Evolutionary conservation across 1,140 invertebrate species (phyloP).

Genomic region (Palaemon carinicauda): DNA sequence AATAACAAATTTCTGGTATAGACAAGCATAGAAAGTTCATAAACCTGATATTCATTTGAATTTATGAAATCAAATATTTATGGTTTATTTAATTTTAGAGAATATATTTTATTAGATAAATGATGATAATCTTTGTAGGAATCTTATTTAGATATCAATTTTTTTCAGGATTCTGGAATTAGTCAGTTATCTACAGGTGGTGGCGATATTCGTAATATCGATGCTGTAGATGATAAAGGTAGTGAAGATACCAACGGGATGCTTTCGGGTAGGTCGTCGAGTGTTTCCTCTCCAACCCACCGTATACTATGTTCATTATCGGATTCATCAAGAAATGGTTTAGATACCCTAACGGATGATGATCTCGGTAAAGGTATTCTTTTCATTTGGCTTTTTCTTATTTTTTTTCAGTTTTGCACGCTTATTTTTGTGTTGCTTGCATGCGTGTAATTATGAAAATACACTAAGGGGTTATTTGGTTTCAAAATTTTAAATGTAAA

Average conservation of each 20-base stretch:
- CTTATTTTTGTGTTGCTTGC: slow-evolving; percentile 15
- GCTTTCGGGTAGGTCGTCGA: slow-evolving; percentile 57
- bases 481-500: neutral
- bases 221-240: slow-evolving; percentile 69
- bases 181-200: slow-evolving; percentile 77
- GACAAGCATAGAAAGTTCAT: too few relatives aligned
- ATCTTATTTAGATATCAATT: neutral
- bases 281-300: slow-evolving; percentile 58
- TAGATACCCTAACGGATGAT: slow-evolving; percentile 59
- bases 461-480: too few relatives aligned
- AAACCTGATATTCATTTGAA: too few relatives aligned
- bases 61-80: too few relatives aligned
- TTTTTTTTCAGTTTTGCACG: slow-evolving; percentile 18
- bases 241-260: slow-evolving; percentile 51
- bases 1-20: too few relatives aligned
- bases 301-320: slow-evolving; percentile 53
- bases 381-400: slow-evolving; percentile 33
- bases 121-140: too few relatives aligned
- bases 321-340: slow-evolving; percentile 52
- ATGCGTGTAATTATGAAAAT: too few relatives aligned
- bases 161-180: slow-evolving; percentile 82
- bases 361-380: slow-evolving; percentile 57
- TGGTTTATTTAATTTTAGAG: too few relatives aligned
- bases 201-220: slow-evolving; percentile 64
- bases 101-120: too few relatives aligned